These are phyloP conservation scores for Dexiosoma caninum DNA, from an alignment of 2,888 invertebrate species.

Conservation along the genomic window DNA sequence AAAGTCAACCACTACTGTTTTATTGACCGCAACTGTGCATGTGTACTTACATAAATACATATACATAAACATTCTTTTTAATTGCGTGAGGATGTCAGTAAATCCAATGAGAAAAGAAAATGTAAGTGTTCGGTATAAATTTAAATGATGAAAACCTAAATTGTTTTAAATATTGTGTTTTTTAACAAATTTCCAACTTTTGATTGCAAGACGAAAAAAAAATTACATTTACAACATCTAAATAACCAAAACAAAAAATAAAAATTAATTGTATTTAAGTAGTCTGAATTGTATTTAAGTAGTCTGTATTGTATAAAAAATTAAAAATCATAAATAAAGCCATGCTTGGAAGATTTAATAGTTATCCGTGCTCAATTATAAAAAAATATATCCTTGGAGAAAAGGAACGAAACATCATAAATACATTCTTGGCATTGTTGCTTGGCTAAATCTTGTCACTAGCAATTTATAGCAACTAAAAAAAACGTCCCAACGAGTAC, in stretches of 20 bases:
- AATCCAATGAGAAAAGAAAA: too few relatives aligned
- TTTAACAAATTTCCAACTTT: too few relatives aligned
- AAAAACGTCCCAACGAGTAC: background rate
- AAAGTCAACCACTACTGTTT: too few relatives aligned
- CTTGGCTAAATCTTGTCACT: constrained; percentile 55
- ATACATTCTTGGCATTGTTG: constrained; percentile 52
- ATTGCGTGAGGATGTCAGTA: too few relatives aligned
- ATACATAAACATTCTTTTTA: too few relatives aligned
- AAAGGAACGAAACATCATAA: constrained; percentile 24
- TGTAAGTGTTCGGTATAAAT: background rate
- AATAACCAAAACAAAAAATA: too few relatives aligned
- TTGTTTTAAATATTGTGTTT: too few relatives aligned
- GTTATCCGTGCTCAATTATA: background rate
- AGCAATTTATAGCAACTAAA: constrained; percentile 44
- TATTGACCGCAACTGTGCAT: too few relatives aligned
- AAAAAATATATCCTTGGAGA: constrained; percentile 1
- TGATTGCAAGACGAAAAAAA: too few relatives aligned
- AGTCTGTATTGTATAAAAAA: constrained; percentile 1
- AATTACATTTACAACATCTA: too few relatives aligned
- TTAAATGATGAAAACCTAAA: background rate
- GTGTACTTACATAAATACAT: too few relatives aligned
- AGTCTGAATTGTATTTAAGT: constrained; percentile 15
- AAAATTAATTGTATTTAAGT: constrained; percentile 30
- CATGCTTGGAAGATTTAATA: constrained; percentile 31
- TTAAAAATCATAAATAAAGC: constrained; percentile 38